Evolutionary conservation across 92 coral and sea anemone genomes (phyloP).

Genomic region (Blastomussa wellsi): DNA sequence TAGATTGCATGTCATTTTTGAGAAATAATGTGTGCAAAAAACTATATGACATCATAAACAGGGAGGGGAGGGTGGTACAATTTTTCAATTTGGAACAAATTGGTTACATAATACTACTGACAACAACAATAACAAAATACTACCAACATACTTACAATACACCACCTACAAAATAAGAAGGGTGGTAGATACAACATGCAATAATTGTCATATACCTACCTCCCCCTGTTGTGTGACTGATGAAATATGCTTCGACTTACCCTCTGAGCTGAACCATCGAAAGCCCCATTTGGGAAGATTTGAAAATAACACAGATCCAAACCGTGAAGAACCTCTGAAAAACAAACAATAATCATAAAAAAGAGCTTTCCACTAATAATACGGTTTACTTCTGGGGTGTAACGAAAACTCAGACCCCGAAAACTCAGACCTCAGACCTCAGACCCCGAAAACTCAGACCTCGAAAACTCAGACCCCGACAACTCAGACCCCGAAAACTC

Average conservation of each 20-base stretch:
- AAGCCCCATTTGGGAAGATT: constrained; percentile 11
- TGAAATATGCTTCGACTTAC: constrained; percentile 31
- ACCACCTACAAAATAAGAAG: no score
- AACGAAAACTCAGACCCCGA: no score
- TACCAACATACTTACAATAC: no score
- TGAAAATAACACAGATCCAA: constrained; percentile 37
- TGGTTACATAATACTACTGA: no score
- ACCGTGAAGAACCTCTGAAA: constrained; percentile 48
- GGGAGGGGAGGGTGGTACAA: not conserved
- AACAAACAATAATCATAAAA: not conserved
- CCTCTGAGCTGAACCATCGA: constrained; percentile 60
- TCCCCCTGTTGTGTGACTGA: not conserved
- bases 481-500: no score
- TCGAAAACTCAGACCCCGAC: no score
- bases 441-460: no score
- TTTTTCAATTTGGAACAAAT: no score
- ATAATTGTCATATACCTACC: not conserved
- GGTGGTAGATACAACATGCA: not conserved
- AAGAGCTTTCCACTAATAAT: not conserved
- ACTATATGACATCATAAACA: not conserved
- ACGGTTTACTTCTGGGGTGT: accelerated
- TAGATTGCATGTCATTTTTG: no score
- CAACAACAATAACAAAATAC: no score
- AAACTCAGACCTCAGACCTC: no score
- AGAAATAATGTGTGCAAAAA: not conserved